Conservation (phyloP, 2,888 invertebrate species). For the Hedychridium roseum region DNA sequence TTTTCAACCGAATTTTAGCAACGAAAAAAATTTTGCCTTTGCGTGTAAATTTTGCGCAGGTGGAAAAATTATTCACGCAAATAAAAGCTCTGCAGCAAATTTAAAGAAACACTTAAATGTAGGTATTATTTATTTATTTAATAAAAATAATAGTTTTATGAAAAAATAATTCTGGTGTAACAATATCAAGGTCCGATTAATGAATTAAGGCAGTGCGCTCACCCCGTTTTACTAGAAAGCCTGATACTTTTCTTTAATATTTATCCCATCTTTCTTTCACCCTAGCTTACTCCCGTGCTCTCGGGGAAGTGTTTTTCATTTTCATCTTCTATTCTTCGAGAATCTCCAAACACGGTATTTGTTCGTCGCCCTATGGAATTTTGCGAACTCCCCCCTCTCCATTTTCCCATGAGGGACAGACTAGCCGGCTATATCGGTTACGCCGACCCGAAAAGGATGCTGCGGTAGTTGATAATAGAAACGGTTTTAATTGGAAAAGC, state of each 20-base stretch:
- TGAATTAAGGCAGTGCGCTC: background rate
- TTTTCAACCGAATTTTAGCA: no score
- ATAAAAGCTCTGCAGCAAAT: constrained; percentile 2
- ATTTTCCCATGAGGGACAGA: no score
- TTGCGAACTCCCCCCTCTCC: no score
- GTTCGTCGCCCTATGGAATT: no score
- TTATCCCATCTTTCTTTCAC: background rate
- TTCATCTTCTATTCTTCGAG: background rate
- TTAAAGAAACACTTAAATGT: constrained; percentile 3
- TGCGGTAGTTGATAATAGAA: no score
- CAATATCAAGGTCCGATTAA: background rate
- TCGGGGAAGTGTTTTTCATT: background rate
- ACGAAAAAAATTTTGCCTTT: no score
- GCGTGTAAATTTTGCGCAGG: background rate
- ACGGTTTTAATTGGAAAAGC: no score
- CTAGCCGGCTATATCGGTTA: no score
- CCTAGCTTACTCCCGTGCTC: no score
- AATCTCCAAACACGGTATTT: no score
- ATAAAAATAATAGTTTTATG: background rate
- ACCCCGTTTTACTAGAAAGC: background rate
- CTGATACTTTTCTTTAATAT: background rate
- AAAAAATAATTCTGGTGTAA: background rate
- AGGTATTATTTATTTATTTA: constrained; percentile 3
- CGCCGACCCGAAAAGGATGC: no score
- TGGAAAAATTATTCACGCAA: constrained; percentile 5